Evolutionary conservation across 1,140 invertebrate species (phyloP), one percentile per base, ranked within the genome.

Genomic region (Mesaphorura yosii): DNA sequence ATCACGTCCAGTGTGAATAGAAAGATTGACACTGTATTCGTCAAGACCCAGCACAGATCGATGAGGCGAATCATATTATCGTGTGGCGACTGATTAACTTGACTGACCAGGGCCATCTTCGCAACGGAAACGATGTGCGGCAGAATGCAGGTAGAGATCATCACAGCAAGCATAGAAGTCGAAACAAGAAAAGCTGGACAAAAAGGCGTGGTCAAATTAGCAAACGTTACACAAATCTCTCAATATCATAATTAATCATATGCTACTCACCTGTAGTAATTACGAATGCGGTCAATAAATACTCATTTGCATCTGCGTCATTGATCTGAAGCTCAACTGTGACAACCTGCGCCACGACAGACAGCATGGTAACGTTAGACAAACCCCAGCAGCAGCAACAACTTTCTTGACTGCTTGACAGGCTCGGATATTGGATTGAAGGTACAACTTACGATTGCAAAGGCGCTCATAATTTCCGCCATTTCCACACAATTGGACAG

Each of bases 121-220:
- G 62, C 57, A 0, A 68, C 65, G 2, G 67, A 62, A 19, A 49
- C 23, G 15, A 69, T 62, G 37, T 69, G 63, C 3, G 68, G 79
- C 39, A 81, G 64, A 44, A 81, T 75, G 56, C 79, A 81, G 1
- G 79, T 81, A 25, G 77, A 77, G 48, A 80, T 81, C 77, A 81
- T 79, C 17, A 81, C 66, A 0, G 79, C 77, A 19, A 82, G 58
- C 55, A 81, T 66, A 65, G 81, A 79, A 15, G 80, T 75, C 2
- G 76, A 72, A 3, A 81, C 78, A 3, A 81, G 67, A 10, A 81
- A 64, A 1, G 76, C 76, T 2, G n/a, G n/a, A n/a, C n/a, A n/a
- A n/a, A n/a, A n/a, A n/a, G n/a, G n/a, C n/a, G n/a, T n/a, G n/a
- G n/a, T n/a, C n/a, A n/a, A n/a, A n/a, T n/a, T n/a, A n/a, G n/a